These are phyloP conservation scores for Forbesichthys papilliferus DNA, from an alignment of 2,113 vertebrate species.

Conservation along the genomic window DNA sequence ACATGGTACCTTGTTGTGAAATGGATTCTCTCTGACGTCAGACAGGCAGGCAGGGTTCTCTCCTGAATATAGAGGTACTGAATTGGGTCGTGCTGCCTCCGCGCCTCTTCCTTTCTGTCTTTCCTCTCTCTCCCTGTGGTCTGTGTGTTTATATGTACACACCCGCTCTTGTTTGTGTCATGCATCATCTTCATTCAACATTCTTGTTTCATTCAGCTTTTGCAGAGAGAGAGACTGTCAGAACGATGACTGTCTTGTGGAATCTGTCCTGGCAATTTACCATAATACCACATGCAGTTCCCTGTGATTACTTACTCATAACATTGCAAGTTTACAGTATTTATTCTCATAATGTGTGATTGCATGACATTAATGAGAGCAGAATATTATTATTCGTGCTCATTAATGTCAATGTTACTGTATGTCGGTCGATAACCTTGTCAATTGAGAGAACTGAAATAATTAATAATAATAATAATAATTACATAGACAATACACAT, in stretches of 20 bases:
- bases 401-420: too few relatives aligned
- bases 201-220: conserved; percentile 58
- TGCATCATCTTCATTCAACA: conserved; percentile 55
- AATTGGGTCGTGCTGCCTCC: conserved; percentile 60
- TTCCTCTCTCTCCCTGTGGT: conserved; percentile 3
- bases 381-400: too few relatives aligned
- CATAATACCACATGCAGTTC: conserved; percentile 7
- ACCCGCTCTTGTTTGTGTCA: conserved; percentile 38
- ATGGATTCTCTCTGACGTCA: conserved; percentile 63
- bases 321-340: not conserved
- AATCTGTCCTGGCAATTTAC: conserved; percentile 17
- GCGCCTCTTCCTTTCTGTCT: conserved; percentile 35
- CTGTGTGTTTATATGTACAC: conserved; percentile 50
- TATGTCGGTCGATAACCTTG: too few relatives aligned
- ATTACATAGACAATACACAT: too few relatives aligned
- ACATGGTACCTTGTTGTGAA: conserved; percentile 54
- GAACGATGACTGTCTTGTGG: conserved; percentile 28
- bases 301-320: conserved; percentile 7
- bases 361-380: too few relatives aligned
- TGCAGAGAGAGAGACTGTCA: conserved; percentile 35
- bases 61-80: conserved; percentile 56
- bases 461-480: too few relatives aligned
- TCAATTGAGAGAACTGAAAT: too few relatives aligned
- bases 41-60: conserved; percentile 47
- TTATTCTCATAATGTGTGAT: not conserved